Percentiles rank a stretch among this genome's conserved stretches.
Conservation (phyloP, 2,797 vertebrate species). For the Pseudochaenichthys georgianus region DNA sequence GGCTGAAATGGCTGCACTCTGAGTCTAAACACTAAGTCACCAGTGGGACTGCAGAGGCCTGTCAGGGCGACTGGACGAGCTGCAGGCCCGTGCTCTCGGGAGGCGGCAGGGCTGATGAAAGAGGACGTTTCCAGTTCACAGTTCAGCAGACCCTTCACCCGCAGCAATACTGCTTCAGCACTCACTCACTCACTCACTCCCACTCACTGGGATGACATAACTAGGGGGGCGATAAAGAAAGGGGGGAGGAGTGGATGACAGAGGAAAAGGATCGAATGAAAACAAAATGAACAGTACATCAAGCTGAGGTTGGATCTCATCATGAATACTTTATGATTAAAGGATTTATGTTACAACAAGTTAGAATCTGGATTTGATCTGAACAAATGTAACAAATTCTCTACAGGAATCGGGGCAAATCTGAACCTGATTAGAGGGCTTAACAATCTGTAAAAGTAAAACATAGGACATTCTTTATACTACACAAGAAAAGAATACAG, state of each 20-base stretch:
- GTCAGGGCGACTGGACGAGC: conserved; percentile 32
- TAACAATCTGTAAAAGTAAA: not conserved
- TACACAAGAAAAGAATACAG: not conserved
- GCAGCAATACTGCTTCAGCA: conserved; percentile 43
- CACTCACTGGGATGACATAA: conserved; percentile 41
- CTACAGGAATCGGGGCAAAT: conserved; percentile 1
- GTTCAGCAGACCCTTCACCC: conserved; percentile 65
- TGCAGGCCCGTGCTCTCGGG: conserved; percentile 37
- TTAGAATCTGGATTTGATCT: not conserved
- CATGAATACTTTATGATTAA: not conserved
- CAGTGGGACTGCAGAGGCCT: conserved; percentile 12
- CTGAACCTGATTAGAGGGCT: not conserved
- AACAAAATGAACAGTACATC: conserved; percentile 10
- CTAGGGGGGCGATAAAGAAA: conserved; percentile 34
- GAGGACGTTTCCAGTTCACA: conserved; percentile 56
- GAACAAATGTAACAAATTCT: not conserved
- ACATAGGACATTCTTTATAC: not conserved
- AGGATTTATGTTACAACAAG: not conserved
- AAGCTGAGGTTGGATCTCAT: not conserved
- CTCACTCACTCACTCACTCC: conserved; percentile 48
- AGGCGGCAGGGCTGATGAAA: conserved; percentile 54
- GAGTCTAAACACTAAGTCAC: conserved; percentile 2
- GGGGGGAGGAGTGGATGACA: not conserved
- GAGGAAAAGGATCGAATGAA: conserved; percentile 12
- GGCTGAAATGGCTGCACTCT: conserved; percentile 1